Base-by-base conservation (phyloP, 2,888 invertebrate genomes). In the Synanthedon andrenaeformis region DNA sequence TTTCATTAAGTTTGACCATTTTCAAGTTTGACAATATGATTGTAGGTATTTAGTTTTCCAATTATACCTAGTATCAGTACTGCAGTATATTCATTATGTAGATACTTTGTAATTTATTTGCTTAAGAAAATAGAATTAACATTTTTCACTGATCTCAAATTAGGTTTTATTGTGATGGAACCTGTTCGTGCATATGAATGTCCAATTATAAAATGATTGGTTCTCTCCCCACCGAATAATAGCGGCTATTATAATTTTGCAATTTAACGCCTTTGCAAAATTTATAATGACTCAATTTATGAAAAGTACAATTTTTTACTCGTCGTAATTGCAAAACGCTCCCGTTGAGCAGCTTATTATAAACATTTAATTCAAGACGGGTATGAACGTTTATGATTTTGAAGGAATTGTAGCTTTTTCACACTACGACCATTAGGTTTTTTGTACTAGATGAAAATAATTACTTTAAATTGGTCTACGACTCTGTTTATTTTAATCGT, bases 241-340 rank as follows among this genome's bases (percentile, higher is more conserved):
- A 64, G 67, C 69, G 28, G 66, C 69, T 69, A 81, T 82, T 81
- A 81, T 70, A 66, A 71, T 71, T 65, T 62, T 62, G 72, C 71
- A 79, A 76, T 82, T 78, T 80, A 69, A 79, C 80, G 81, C 82
- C 76, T 81, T 76, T 69, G 68, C 69, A 61, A 76, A 79, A 76
- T 76, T 68, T 61, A 72, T 82, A 82, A 83, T 82, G 70, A 81
- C 82, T 82, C 75, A 81, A 82, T 82, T 78, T 74, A 72, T 64
- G 63, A 62, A 62, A 55, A 56, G 59, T 57, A 59, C 65, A 62
- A 67, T 74, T 56, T 74, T 73, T 70, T 61, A 35, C 35, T 58
- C 3, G 62, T 53, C 65, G 59, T 57, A 62, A 72, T 66, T 67
- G 61, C 66, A 62, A 66, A 63, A 63, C 61, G 66, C 65, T 70